A percentile compares a stretch with the other conserved stretches of the same genome.
Conservation (phyloP, 2,797 vertebrate species). For the Coluber constrictor region DNA sequence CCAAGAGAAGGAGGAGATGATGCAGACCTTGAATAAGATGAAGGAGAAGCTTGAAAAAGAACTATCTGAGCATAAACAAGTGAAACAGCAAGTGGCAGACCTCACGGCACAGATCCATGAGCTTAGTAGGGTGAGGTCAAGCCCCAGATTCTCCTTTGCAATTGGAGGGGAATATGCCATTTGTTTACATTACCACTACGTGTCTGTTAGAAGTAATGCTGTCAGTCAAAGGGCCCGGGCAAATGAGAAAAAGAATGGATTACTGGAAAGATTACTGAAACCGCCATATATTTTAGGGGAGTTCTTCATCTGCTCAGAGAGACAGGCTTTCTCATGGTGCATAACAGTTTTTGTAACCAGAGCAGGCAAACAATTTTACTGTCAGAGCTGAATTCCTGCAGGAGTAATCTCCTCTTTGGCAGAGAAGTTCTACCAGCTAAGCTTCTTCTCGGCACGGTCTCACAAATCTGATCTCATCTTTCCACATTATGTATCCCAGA, state of each 20-base stretch:
- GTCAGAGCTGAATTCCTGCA: background rate
- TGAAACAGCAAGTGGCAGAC: conserved; percentile 92
- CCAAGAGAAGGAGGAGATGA: conserved; percentile 99
- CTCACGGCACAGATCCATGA: conserved; percentile 85
- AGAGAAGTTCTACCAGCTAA: background rate
- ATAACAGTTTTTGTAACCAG: background rate
- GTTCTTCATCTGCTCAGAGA: background rate
- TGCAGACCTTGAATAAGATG: conserved; percentile 99
- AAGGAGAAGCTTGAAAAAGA: conserved; percentile 98
- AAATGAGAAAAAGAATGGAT: background rate
- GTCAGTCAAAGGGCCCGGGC: background rate
- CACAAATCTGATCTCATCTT: background rate
- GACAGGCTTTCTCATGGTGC: background rate
- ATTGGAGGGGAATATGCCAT: background rate
- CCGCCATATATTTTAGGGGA: background rate
- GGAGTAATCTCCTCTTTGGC: background rate
- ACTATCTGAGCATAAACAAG: conserved; percentile 88
- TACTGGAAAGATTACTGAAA: background rate
- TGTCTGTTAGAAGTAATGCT: background rate
- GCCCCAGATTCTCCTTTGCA: accelerated
- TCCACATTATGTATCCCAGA: background rate
- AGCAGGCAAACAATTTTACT: background rate
- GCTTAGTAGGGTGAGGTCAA: conserved; percentile 82
- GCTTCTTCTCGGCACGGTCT: background rate
- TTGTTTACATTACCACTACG: background rate